Evolutionary conservation across 2,888 invertebrate genomes (phyloP), one percentile per base, ranked within the genome.

Genomic region (Blastobasis lacticolella): DNA sequence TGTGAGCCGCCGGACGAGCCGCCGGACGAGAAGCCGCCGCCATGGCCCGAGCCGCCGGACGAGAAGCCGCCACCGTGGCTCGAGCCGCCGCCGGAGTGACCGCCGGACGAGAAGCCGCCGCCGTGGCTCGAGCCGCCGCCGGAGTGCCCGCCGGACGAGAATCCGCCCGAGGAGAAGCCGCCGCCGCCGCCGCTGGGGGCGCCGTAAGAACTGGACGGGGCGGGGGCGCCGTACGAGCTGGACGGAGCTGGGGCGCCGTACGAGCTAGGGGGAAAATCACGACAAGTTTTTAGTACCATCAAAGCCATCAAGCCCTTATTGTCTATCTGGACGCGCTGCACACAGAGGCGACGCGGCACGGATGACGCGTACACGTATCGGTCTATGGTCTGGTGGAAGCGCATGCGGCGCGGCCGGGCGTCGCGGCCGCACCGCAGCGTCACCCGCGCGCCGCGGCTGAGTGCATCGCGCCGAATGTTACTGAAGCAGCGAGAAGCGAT

Each of bases 151-250:
- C 57, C 59, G 5, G 47, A 56, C n/a, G 56, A 59, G 52, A 55
- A 50, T 4, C 61, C 59, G 5, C 64, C 61, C 38, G 46, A 42
- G 38, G 56, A 58, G 43, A 60, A 49, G 37, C 53, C 51, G 7
- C 51, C 51, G 8, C 66, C 47, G 4, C 64, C 60, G 44, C 77
- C 63, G 84, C 62, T 62, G 38, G 67, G 65, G 37, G 71, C 67
- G 37, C 82, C 78, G 50, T 76, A 73, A 51, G 71, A 64, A 52
- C 67, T 67, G 6, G 73, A 74, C 43, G 65, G 71, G 55, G 67
- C 67, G 43, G 72, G 79, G 66, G 84, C 81, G n/a, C 89, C 88
- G 54, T 89, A 90, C 47, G 71, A 78, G 36, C 69, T 67, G 37
- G 78, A 82, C 0, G 61, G 62, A 42, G 57, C 55, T 4, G 64